Conservation (phyloP, 2,888 invertebrate species). For the Meteorus colon region DNA sequence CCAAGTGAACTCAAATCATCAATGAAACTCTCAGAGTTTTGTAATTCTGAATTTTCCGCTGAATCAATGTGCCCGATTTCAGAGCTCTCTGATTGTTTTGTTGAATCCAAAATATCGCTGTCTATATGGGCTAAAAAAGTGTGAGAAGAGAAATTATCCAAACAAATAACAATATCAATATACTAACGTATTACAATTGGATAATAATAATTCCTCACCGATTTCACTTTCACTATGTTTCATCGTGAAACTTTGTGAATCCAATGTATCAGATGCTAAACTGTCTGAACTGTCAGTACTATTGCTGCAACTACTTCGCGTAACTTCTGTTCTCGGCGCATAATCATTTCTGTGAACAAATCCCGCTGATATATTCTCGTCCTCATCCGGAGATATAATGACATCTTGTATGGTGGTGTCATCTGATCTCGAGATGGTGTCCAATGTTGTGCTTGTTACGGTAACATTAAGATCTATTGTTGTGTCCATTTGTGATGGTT, state of each 20-base stretch:
- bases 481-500: constrained; percentile 56
- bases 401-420: constrained; percentile 68
- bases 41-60: constrained; percentile 85
- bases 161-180: constrained; percentile 39
- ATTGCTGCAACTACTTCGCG: constrained; percentile 63
- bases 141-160: constrained; percentile 61
- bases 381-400: constrained; percentile 68
- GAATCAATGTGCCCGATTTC: constrained; percentile 87
- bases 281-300: constrained; percentile 68
- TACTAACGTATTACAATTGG: background rate
- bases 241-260: constrained; percentile 61
- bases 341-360: constrained; percentile 52
- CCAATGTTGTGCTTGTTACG: constrained; percentile 62
- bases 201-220: constrained; percentile 56
- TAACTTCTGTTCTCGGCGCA: constrained; percentile 45
- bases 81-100: constrained; percentile 63
- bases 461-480: constrained; percentile 62
- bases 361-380: constrained; percentile 58
- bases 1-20: constrained; percentile 84
- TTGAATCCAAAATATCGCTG: constrained; percentile 68
- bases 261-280: constrained; percentile 63
- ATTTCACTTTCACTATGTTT: constrained; percentile 70
- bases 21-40: constrained; percentile 86
- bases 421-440: constrained; percentile 67
- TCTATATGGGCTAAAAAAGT: constrained; percentile 65